A percentile compares a stretch with the other conserved stretches of the same genome.
phyloP scores from a whole-genome alignment of 2,113 vertebrate genomes.

The Vulpes vulpes region DNA sequence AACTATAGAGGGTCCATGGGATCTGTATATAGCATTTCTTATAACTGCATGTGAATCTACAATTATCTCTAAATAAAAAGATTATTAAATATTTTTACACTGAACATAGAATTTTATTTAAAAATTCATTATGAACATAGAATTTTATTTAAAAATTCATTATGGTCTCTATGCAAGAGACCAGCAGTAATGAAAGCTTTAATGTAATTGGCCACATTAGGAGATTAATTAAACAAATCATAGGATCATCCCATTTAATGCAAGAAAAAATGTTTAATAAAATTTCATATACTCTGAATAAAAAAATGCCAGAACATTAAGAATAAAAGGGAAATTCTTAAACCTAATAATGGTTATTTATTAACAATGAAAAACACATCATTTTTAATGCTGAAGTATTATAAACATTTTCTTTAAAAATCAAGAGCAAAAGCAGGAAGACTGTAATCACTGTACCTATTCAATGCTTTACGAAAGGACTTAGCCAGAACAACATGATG shows the following conservation, averaged over 20 bases:
- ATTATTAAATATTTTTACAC: background rate
- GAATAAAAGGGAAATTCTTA: background rate
- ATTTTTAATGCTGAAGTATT: background rate
- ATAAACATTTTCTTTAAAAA: conserved; percentile 6
- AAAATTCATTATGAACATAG: too few species aligned
- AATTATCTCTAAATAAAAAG: background rate
- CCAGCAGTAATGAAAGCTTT: background rate
- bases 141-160: background rate
- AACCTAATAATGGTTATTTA: background rate
- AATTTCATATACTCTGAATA: background rate
- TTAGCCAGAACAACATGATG: background rate
- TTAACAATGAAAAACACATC: background rate
- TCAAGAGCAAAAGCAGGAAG: background rate
- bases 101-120: background rate
- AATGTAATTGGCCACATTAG: background rate
- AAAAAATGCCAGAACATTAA: background rate
- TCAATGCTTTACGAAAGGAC: background rate
- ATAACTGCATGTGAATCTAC: background rate
- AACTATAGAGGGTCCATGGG: background rate
- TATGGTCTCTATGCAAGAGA: background rate
- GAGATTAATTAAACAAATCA: background rate
- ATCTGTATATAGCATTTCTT: background rate
- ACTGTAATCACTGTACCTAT: background rate
- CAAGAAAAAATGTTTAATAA: background rate
- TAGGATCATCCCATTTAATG: background rate